Base-by-base conservation (phyloP, 2,888 invertebrate genomes). In the Epistrophe grossulariae region DNA sequence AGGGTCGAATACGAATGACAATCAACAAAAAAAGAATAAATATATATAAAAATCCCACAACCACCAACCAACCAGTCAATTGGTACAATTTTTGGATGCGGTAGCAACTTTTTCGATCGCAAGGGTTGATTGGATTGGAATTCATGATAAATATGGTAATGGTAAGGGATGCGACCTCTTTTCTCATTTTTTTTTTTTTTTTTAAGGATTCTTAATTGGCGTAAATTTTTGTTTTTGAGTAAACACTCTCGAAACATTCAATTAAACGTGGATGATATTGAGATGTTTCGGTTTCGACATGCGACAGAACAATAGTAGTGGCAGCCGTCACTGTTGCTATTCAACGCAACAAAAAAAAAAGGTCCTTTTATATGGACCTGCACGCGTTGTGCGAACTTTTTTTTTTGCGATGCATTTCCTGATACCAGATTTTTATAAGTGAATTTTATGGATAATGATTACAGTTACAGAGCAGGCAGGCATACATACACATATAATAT, bases 131-230 rank as follows among this genome's bases (percentile, higher is more conserved):
- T 50, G 35, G n/a, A 68, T 77, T 87, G 89, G 17, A 64, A 50
- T 50, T 50, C 13, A 19, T 82, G 28, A 31, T 50, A 50, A 11
- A 55, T 15, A n/a, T 4, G 89, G 90, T 91, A 91, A 93, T 92
- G 89, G 90, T 87, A 89, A 89, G 91, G 91, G 91, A 91, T 91
- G 92, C 79, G 77, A 84, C 74, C 73, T 82, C 89, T 81, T 88
- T 70, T 70, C 35, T n/a, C n/a, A n/a, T 35, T 48, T 28, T 28
- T 28, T 31, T 9, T 38, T 10, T 17, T 3, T 60, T 28, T n/a
- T n/a, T 89, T 88, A 88, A 90, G 89, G 90, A 90, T 91, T 92
- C 90, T 92, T 92, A 92, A 92, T 93, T 92, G 92, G 92, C 92
- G 92, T 92, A 91, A 93, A 92, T 91, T 90, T 91, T 90, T 91